A percentile compares a stretch with the other conserved stretches of the same genome.
phyloP scores from a whole-genome alignment of 2,888 invertebrate genomes.

The Nemurella pictetii region DNA sequence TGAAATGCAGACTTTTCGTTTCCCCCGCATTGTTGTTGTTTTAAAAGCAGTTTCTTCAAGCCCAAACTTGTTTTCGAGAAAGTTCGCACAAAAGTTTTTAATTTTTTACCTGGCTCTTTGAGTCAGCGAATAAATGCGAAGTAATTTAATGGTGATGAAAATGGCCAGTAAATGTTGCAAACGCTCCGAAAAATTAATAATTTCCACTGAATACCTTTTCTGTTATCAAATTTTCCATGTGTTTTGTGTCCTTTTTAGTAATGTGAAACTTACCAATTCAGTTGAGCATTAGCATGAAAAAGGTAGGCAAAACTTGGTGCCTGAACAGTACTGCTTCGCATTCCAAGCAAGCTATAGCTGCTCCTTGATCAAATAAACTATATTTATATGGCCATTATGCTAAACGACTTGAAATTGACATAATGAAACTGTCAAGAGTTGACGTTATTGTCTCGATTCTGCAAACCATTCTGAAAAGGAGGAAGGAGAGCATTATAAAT shows the following conservation, averaged over 20 bases:
- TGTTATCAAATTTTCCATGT: neutral
- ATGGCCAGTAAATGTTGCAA: neutral
- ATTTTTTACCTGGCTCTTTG: too few relatives aligned
- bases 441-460: neutral
- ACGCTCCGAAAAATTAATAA: neutral
- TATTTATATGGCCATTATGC: neutral
- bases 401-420: neutral
- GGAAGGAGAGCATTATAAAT: neutral
- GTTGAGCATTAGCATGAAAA: neutral
- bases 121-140: too few relatives aligned
- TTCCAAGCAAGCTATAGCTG: too few relatives aligned
- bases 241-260: neutral
- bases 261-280: neutral
- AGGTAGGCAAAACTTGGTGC: neutral
- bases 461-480: neutral
- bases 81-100: neutral
- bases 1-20: neutral
- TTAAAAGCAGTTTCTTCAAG: neutral
- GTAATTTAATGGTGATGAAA: neutral
- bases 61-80: neutral
- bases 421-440: neutral
- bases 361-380: neutral
- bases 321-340: neutral
- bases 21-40: neutral
- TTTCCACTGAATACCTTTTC: neutral